Base-by-base conservation (phyloP, 2,113 vertebrate species). In the Synchiropus splendidus region DNA sequence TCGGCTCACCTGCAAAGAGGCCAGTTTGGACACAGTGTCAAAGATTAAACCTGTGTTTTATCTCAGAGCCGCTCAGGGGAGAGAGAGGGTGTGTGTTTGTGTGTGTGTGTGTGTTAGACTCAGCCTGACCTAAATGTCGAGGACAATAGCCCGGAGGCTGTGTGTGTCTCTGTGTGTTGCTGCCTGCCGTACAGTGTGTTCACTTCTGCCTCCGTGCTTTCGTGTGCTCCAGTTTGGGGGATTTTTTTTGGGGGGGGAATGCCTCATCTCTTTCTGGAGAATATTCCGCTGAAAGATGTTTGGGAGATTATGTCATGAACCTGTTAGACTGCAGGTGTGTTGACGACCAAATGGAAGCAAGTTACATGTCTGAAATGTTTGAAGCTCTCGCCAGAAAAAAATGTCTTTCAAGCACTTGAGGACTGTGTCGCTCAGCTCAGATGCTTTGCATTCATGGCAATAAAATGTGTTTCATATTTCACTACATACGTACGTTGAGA, bases 1-100 rank as follows among this genome's bases (percentile, higher is more conserved):
- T 46, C 52, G 61, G 41, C 52, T 69, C 65, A 27, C 58, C 52
- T 72, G 74, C 70, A 60, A 72, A 72, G 65, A 75, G 79, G 78
- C 45, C 72, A 77, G 77, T 80, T 79, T 81, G 82, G 85, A 89
- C 87, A 86, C 64, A 53, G 80, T 85, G 78, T 83, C 81, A 85
- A 82, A 78, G 64, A 82, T 82, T 27, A 27, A 27, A 27, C 21
- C 21, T 27, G 21, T 27, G 21, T 27, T 27, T 27, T 27, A 27
- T 27, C 21, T 27, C 21, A 27, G 21, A 74, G 85, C 84, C 88
- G 90, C 88, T 89, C 74, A 79, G 79, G 72, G 79, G 77, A 78
- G 53, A 27, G 32, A 62, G 51, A 63, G 39, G 66, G 75, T 77
- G 21, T 27, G 21, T 27, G 21, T 27, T 68, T 70, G 77, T 45